These are phyloP conservation scores for Spea bombifrons DNA, from an alignment of 2,113 vertebrate species.

Conservation along the genomic window DNA sequence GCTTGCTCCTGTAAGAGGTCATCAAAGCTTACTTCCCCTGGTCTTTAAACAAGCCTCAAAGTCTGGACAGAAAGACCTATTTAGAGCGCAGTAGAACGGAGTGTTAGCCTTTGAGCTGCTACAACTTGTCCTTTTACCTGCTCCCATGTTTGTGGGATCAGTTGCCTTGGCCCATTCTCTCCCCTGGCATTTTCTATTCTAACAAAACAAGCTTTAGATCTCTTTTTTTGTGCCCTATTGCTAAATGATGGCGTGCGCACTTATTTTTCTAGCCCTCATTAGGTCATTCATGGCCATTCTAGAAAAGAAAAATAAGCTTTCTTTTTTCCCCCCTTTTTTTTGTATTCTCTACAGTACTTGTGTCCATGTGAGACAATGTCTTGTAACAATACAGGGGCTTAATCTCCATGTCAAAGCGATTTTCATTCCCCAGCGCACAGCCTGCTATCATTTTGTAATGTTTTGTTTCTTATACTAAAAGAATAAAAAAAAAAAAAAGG, in stretches of 20 bases:
- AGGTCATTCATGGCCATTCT: conserved; percentile 89
- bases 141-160: conserved; percentile 68
- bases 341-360: conserved; percentile 74
- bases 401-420: conserved; percentile 99
- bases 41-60: background rate
- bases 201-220: conserved; percentile 84
- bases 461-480: conserved; percentile 97
- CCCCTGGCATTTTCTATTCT: conserved; percentile 75
- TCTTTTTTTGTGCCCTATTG: conserved; percentile 75
- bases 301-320: conserved; percentile 76
- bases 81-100: conserved; percentile 52
- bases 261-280: conserved; percentile 86
- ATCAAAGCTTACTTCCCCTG: conserved; percentile 12
- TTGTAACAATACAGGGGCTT: conserved; percentile 92
- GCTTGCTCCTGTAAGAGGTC: conserved; percentile 7
- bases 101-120: conserved; percentile 59
- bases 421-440: conserved; percentile 93
- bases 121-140: conserved; percentile 66
- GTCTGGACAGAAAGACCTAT: background rate
- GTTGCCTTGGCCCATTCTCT: conserved; percentile 76
- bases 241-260: conserved; percentile 85
- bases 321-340: conserved; percentile 64
- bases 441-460: conserved; percentile 96
- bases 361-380: conserved; percentile 95
- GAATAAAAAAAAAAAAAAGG: conserved; percentile 69